Percentiles rank a stretch among this genome's conserved stretches.
Conservation (phyloP, 2,113 vertebrate genomes). For the Hippoglossus stenolepis region DNA sequence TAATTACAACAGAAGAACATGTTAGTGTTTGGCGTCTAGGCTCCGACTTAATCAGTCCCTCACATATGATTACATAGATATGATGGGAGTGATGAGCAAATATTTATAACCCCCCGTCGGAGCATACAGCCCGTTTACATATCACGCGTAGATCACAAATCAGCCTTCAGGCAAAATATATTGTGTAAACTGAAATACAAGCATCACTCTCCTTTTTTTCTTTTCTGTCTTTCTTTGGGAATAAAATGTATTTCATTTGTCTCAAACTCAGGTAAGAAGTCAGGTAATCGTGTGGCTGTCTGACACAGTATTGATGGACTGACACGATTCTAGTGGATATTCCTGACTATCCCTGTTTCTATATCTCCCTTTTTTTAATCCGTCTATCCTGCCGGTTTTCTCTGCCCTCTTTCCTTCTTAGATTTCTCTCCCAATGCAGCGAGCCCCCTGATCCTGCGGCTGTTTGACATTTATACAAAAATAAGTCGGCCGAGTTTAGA, state of each 20-base stretch:
- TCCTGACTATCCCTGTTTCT: constrained; percentile 13
- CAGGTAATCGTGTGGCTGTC: constrained; percentile 54
- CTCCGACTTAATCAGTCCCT: too few species aligned
- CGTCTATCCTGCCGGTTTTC: background rate
- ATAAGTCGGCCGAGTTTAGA: constrained; percentile 42
- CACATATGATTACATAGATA: too few species aligned
- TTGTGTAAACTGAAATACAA: background rate
- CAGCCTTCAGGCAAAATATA: background rate
- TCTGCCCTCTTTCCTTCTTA: background rate
- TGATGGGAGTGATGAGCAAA: too few species aligned
- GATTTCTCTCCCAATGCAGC: constrained; percentile 15
- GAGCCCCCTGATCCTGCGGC: constrained; percentile 40
- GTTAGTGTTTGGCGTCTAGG: too few species aligned
- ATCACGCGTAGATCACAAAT: background rate
- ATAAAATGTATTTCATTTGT: background rate
- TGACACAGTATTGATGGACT: constrained; percentile 39
- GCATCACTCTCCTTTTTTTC: background rate
- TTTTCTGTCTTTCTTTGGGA: background rate
- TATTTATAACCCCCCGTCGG: too few species aligned
- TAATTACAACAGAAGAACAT: too few species aligned
- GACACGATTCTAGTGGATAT: constrained; percentile 30
- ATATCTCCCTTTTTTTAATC: constrained; percentile 6
- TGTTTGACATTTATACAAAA: constrained; percentile 69
- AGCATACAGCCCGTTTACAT: too few species aligned
- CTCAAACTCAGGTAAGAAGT: constrained; percentile 37